These are phyloP conservation scores for Ctenosaura bakeri DNA, from an alignment of 2,797 vertebrate species.

Conservation along the genomic window DNA sequence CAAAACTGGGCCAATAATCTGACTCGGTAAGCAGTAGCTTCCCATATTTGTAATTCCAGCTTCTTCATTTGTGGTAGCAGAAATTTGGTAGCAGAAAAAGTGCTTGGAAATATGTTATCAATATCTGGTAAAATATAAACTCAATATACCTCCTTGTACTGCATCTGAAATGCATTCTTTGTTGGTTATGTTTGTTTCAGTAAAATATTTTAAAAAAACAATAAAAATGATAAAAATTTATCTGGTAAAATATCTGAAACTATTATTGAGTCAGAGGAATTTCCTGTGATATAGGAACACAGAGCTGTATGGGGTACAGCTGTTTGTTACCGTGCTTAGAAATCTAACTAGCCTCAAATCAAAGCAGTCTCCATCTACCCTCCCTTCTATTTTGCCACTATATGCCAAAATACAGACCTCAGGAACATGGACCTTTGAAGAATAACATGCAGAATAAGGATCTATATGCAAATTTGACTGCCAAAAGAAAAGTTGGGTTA, in stretches of 20 bases:
- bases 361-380: background rate
- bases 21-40: no score
- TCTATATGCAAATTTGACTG: background rate
- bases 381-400: background rate
- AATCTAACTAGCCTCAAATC: background rate
- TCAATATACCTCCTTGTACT: no score
- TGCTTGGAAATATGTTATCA: background rate
- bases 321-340: background rate
- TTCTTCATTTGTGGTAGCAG: background rate
- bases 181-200: no score
- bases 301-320: background rate
- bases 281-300: background rate
- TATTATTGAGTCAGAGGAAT: no score
- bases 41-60: background rate
- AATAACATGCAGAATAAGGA: background rate
- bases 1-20: no score
- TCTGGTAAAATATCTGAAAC: no score
- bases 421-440: background rate
- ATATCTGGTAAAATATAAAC: no score
- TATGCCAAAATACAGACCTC: background rate
- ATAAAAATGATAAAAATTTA: no score
- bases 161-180: no score
- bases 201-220: no score
- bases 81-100: background rate
- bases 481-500: conserved; percentile 1